Evolutionary conservation across 1,140 invertebrate species (phyloP).

Genomic region (Hycleus phaleratus): DNA sequence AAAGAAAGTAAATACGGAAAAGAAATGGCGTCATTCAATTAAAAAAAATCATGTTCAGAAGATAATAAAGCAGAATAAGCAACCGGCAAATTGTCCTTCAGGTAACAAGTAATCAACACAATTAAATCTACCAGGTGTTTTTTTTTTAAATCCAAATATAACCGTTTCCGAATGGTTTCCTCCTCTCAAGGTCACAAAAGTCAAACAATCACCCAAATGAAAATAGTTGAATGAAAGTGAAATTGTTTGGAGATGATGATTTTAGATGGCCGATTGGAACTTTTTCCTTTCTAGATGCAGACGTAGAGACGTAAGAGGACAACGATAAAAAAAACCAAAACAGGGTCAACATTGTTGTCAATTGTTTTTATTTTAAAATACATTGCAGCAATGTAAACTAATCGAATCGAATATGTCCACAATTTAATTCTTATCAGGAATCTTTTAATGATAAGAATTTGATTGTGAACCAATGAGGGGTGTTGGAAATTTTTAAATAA

Average conservation of each 20-base stretch:
- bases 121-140: constrained; percentile 1
- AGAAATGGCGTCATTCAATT: too few relatives aligned
- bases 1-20: too few relatives aligned
- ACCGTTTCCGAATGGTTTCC: constrained; percentile 4
- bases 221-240: not conserved
- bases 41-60: too few relatives aligned
- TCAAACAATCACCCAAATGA: not conserved
- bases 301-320: not conserved
- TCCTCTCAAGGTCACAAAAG: constrained; percentile 9
- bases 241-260: not conserved
- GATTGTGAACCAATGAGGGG: too few relatives aligned
- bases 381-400: too few relatives aligned
- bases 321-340: not conserved
- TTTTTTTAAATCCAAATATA: not conserved
- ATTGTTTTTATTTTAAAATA: not conserved
- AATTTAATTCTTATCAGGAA: too few relatives aligned
- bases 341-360: not conserved
- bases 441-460: too few relatives aligned
- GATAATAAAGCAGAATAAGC: too few relatives aligned
- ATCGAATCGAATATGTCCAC: too few relatives aligned
- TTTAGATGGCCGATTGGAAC: not conserved
- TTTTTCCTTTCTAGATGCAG: not conserved
- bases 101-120: not conserved
- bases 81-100: not conserved
- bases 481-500: constrained; percentile 5